Conservation (phyloP, 2,888 invertebrate species). For the Girardia tigrina region DNA sequence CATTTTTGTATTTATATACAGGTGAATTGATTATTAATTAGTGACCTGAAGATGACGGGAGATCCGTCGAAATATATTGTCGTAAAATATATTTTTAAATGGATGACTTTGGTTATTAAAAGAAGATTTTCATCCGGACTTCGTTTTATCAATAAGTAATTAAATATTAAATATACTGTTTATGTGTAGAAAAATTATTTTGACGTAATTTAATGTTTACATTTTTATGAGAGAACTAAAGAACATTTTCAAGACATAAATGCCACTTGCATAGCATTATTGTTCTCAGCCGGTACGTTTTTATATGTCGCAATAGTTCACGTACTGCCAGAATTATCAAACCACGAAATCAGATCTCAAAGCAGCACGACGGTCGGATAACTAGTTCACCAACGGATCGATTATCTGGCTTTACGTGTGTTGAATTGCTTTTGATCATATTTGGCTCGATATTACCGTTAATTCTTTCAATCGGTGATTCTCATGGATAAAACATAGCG, state of each 20-base stretch:
- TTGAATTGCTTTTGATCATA: slow-evolving; percentile 69
- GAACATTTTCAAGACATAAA: slow-evolving; percentile 74
- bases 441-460: slow-evolving; percentile 74
- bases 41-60: too few relatives aligned
- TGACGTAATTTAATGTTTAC: too few relatives aligned
- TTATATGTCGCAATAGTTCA: slow-evolving; percentile 96
- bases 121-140: too few relatives aligned
- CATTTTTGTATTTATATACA: too few relatives aligned
- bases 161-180: too few relatives aligned
- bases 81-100: too few relatives aligned
- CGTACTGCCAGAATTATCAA: slow-evolving; percentile 73
- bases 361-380: neutral
- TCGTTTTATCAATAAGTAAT: too few relatives aligned
- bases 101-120: too few relatives aligned
- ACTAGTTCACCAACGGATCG: too few relatives aligned
- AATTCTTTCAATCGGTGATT: slow-evolving; percentile 76
- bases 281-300: slow-evolving; percentile 96
- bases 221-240: slow-evolving; percentile 81
- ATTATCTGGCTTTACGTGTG: slow-evolving; percentile 56
- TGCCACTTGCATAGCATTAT: slow-evolving; percentile 88
- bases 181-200: too few relatives aligned
- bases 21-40: too few relatives aligned
- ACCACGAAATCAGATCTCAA: neutral
- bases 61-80: too few relatives aligned
- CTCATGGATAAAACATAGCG: slow-evolving; percentile 63